Conservation (phyloP, 2,113 vertebrate genomes). For the Entelurus aequoreus region DNA sequence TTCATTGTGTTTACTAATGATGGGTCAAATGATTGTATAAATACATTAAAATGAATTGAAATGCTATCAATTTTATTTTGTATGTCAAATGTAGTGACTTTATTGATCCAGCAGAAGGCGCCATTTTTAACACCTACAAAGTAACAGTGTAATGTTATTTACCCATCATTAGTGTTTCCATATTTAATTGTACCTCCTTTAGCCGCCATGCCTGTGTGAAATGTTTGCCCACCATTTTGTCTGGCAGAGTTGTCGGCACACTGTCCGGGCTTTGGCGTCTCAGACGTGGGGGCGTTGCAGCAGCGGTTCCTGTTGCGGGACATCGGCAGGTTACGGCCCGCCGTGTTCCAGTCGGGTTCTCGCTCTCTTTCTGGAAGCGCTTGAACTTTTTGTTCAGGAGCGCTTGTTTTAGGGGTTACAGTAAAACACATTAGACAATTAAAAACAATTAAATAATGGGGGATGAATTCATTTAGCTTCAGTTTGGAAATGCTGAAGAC, state of each 20-base stretch:
- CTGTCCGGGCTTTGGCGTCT: conserved; percentile 61
- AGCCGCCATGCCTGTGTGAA: background rate
- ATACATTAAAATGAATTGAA: too few species aligned
- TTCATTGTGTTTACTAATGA: too few species aligned
- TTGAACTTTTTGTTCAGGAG: conserved; percentile 73
- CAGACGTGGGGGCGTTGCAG: conserved; percentile 57
- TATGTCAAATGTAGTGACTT: too few species aligned
- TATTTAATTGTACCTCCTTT: too few species aligned
- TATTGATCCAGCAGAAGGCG: too few species aligned
- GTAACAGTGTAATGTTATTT: too few species aligned
- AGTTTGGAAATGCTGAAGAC: background rate
- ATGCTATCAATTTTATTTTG: too few species aligned
- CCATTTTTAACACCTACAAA: too few species aligned
- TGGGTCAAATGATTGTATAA: too few species aligned
- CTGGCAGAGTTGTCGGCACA: conserved; percentile 56
- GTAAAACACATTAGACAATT: background rate
- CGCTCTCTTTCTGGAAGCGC: conserved; percentile 74
- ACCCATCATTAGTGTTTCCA: too few species aligned
- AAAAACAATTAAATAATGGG: background rate
- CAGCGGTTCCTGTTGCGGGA: conserved; percentile 73
- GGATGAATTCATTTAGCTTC: too few species aligned
- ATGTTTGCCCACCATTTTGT: conserved; percentile 61
- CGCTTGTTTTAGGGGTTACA: conserved; percentile 30
- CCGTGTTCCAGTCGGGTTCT: conserved; percentile 74
- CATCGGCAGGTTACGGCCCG: conserved; percentile 54